A percentile compares a stretch with the other conserved stretches of the same genome.
Evolutionary conservation across 2,113 vertebrate species (phyloP).

Genomic region (Pelobates fuscus): DNA sequence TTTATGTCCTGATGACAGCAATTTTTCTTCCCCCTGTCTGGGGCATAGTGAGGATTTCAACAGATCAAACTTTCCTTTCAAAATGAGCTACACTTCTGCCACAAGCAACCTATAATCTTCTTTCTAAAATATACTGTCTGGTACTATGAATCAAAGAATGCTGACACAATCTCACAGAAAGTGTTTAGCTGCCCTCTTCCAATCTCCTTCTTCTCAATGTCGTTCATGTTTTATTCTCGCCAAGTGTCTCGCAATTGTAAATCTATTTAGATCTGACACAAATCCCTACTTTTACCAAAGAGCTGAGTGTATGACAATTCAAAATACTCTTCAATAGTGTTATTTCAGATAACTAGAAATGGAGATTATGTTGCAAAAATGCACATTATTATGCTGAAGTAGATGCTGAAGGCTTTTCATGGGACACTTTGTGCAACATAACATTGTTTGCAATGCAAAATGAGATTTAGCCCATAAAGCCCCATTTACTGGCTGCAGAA

Average conservation of each 20-base stretch:
- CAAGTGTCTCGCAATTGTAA: not conserved
- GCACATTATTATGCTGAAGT: too few species aligned
- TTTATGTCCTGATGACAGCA: not conserved
- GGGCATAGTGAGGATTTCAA: not conserved
- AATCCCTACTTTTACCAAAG: not conserved
- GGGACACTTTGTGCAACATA: too few species aligned
- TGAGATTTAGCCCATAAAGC: too few species aligned
- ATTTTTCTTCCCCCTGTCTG: not conserved
- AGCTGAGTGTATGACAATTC: not conserved
- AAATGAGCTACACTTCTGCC: not conserved
- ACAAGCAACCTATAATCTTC: not conserved
- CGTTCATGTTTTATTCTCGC: not conserved
- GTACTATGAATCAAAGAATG: conserved; percentile 9
- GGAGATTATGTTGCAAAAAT: not conserved
- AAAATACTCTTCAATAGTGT: not conserved
- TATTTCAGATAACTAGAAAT: not conserved
- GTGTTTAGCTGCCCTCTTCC: not conserved
- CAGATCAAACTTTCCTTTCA: not conserved
- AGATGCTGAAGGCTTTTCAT: too few species aligned
- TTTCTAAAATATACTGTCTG: not conserved
- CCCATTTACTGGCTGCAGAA: too few species aligned
- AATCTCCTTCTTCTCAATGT: not conserved
- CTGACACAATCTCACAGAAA: conserved; percentile 3
- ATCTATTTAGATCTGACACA: not conserved
- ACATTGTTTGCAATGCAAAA: too few species aligned